Base-by-base conservation (phyloP, 1,140 invertebrate genomes). In the Cherax destructor region DNA sequence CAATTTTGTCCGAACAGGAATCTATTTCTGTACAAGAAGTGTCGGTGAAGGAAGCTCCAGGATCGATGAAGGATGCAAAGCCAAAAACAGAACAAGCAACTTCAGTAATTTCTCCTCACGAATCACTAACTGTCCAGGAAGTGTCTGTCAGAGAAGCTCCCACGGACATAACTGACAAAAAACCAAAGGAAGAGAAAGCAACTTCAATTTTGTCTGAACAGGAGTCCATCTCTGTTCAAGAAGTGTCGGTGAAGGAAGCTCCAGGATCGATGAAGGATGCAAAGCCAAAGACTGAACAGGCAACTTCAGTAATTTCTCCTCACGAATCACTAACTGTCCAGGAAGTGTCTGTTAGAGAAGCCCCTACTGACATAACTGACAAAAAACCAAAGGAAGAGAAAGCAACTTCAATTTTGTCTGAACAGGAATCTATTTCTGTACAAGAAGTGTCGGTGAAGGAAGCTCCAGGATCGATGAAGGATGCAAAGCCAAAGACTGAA, bases 291-390 rank as follows among this genome's bases (percentile, higher is more conserved):
- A 92, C 91, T 92, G 93, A 94, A 50, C 93, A 93, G 90, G 95
- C 96, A 16, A 94, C 92, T 78, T 93, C 95, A n/a, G 94, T 95
- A 77, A 94, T 96, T 83, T 93, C 94, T 47, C 94, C 94, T 2
- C 95, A 95, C 91, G 94, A 95, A 92, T 95, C 95, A 30, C 94
- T 95, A 0, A 94, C 95, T 59, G 95, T 95, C 91, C 94, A 95
- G 79, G 95, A 96, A 94, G 94, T 96, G 3, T 94, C 95, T 92
- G 94, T 95, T 1, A 95, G 96, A 93, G 94, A 95, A 21, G 94
- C 94, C 1, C 95, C 95, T 11, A 94, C 94, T n/a, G 94, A 95
- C 91, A 92, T 96, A 24, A 92, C 93, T 16, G 94, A 95, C 85
- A 92, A 94, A 69, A 94, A 90, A 90, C 93, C 94, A 16, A 92